These are phyloP conservation scores for Lateolabrax maculatus DNA, from an alignment of 2,797 vertebrate species.

Conservation along the genomic window DNA sequence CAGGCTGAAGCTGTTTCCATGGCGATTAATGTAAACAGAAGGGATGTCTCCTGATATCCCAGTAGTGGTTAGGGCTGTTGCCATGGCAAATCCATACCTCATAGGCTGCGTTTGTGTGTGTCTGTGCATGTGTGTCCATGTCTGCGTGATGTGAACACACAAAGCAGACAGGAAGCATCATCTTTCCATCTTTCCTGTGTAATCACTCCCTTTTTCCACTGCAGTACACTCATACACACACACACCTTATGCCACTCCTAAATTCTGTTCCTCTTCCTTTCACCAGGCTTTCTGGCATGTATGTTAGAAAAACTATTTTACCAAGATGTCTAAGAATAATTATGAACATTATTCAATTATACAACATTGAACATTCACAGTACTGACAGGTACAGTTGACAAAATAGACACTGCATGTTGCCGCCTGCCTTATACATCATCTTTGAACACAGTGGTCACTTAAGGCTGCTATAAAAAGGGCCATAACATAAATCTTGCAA, in stretches of 20 bases:
- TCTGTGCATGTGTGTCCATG: conserved; percentile 11
- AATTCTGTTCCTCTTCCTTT: neutral
- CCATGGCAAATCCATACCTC: conserved; percentile 70
- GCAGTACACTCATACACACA: neutral
- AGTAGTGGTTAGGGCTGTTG: conserved; percentile 57
- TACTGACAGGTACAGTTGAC: too few relatives aligned
- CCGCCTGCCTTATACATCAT: too few relatives aligned
- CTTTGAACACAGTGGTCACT: too few relatives aligned
- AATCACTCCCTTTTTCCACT: conserved; percentile 18
- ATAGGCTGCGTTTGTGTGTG: conserved; percentile 3
- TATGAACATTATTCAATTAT: too few relatives aligned
- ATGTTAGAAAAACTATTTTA: neutral
- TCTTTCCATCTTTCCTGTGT: conserved; percentile 20
- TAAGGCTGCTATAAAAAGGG: too few relatives aligned
- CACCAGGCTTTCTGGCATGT: neutral
- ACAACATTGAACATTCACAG: too few relatives aligned
- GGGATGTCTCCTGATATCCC: conserved; percentile 51
- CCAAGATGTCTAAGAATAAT: too few relatives aligned
- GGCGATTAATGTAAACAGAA: conserved; percentile 68
- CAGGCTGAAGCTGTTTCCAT: conserved; percentile 50
- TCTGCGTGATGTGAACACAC: conserved; percentile 20
- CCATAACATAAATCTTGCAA: too few relatives aligned
- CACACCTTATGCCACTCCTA: neutral
- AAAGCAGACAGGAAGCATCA: conserved; percentile 21
- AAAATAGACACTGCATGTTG: too few relatives aligned